Percentiles rank a stretch among this genome's conserved stretches.
Conservation (phyloP, 2,888 invertebrate species). For the Ectemnius lituratus region DNA sequence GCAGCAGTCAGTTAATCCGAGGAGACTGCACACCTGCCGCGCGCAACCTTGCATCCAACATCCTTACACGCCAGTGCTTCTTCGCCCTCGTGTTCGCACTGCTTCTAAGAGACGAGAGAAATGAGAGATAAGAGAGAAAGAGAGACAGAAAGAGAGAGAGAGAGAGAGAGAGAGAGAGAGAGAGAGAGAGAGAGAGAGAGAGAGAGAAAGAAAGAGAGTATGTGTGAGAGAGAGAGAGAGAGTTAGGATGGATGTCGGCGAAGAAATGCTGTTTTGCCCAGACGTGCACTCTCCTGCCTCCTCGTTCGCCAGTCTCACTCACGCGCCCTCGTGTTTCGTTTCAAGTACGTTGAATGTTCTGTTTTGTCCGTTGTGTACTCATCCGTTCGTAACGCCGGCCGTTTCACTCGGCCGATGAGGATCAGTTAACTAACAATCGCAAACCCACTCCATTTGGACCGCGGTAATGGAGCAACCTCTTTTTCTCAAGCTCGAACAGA, state of each 20-base stretch:
- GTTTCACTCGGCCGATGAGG: too few relatives aligned
- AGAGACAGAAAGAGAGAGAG: not conserved
- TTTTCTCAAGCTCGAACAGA: too few relatives aligned
- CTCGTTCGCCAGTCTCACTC: not conserved
- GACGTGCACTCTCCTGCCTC: not conserved
- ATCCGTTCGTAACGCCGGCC: too few relatives aligned
- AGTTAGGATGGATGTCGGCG: conserved; percentile 51
- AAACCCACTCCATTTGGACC: too few relatives aligned
- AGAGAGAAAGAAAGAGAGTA: conserved; percentile 9
- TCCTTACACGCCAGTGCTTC: too few relatives aligned
- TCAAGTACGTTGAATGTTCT: too few relatives aligned
- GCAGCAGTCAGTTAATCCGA: too few relatives aligned
- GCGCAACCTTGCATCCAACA: not conserved
- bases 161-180: conserved; percentile 66
- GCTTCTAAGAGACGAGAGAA: conserved; percentile 26
- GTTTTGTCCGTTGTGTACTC: too few relatives aligned
- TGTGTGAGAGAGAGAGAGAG: conserved; percentile 65
- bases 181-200: conserved; percentile 44
- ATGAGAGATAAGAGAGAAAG: not conserved
- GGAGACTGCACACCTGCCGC: not conserved
- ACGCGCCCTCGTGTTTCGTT: too few relatives aligned
- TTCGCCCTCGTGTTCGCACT: too few relatives aligned
- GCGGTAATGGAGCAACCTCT: too few relatives aligned
- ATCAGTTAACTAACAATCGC: too few relatives aligned
- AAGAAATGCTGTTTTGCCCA: conserved; percentile 61